Conservation (phyloP, 30 jellyfish, hydroid and myxozoan genomes). For the Sanderia malayensis region DNA sequence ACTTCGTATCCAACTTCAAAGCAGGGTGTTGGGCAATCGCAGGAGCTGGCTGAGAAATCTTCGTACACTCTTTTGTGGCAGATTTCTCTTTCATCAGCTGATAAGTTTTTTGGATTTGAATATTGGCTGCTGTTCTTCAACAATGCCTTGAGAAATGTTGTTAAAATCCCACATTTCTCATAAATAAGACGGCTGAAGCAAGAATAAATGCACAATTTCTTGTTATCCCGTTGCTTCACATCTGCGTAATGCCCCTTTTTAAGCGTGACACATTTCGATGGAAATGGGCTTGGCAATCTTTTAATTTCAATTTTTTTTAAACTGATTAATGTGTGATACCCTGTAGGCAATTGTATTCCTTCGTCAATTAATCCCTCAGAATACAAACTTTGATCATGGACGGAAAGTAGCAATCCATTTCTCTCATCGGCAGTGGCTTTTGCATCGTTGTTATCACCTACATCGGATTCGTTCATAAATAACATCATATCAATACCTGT, state of each 20-base stretch:
- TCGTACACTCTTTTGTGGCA: neutral
- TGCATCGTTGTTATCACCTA: neutral
- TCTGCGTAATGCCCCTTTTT: neutral
- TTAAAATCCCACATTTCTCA: conserved; percentile 14
- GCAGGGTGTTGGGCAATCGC: conserved; percentile 16
- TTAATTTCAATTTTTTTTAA: conserved; percentile 1
- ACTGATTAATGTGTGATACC: conserved; percentile 31
- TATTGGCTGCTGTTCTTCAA: conserved; percentile 6
- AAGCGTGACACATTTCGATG: conserved; percentile 20
- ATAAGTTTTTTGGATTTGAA: neutral
- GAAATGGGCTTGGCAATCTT: conserved; percentile 32
- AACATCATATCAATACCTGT: conserved; percentile 40
- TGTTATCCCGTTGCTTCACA: conserved; percentile 5
- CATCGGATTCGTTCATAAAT: neutral
- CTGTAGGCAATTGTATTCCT: conserved; percentile 42
- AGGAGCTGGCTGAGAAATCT: neutral
- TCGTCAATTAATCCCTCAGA: neutral
- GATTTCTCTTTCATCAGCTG: neutral
- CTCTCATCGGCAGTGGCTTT: neutral
- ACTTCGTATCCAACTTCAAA: neutral
- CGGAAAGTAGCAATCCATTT: conserved; percentile 9
- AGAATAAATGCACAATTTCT: conserved; percentile 1
- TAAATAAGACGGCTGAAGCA: neutral
- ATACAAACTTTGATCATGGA: conserved; percentile 23
- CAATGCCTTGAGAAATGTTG: neutral